phyloP scores from a whole-genome alignment of 1,140 invertebrate species.

The Brachionus plicatilis region DNA sequence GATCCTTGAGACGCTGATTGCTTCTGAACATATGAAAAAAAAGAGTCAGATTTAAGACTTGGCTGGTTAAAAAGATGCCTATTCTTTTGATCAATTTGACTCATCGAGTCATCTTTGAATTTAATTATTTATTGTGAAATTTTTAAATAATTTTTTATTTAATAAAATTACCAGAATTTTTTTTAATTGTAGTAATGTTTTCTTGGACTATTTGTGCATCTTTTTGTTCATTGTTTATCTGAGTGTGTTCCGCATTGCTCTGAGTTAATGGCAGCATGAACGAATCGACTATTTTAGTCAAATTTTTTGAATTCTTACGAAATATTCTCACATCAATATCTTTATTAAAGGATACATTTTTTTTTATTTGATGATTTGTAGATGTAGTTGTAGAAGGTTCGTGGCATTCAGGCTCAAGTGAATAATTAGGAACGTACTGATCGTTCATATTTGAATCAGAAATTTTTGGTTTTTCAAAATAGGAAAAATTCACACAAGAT shows the following conservation, averaged over 20 bases:
- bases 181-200: not conserved
- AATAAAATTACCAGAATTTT: not conserved
- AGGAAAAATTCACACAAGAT: not conserved
- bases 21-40: not conserved
- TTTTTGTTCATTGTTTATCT: not conserved
- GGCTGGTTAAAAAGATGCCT: not conserved
- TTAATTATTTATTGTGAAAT: not conserved
- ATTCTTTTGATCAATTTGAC: not conserved
- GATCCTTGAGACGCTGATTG: not conserved
- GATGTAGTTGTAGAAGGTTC: not conserved
- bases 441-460: not conserved
- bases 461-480: not conserved
- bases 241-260: not conserved
- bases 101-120: not conserved
- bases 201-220: not conserved
- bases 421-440: not conserved
- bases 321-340: conserved; percentile 40
- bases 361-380: not conserved
- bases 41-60: not conserved
- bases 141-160: not conserved
- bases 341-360: conserved; percentile 37
- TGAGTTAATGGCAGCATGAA: conserved; percentile 32
- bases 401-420: not conserved
- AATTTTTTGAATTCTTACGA: conserved; percentile 34
- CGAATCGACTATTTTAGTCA: conserved; percentile 23